Evolutionary conservation across 2,888 invertebrate genomes (phyloP), one percentile per base, ranked within the genome.

Genomic region (Ectropis crepuscularia): DNA sequence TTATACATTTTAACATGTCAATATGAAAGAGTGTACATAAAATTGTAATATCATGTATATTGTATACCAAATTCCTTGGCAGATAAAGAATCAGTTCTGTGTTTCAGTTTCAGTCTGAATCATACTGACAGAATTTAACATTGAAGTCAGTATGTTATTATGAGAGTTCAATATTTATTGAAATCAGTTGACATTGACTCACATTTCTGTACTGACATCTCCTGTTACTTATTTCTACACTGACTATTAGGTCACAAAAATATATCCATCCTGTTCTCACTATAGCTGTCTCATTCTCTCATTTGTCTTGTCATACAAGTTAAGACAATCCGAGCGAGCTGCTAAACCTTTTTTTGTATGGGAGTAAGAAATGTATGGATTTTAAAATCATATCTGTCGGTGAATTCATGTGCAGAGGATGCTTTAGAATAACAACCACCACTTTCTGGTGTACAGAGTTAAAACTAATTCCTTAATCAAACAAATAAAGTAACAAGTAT

Each of bases 301-400:
- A n/a, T 28, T 28, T 28, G 4, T 28, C 16, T 2, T 28, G 16
- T 28, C 16, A 28, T 28, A 6, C 37, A 11, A 11, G 12, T 43
- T 53, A 11, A 43, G 11, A 45, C 9, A 37, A 36, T 42, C 6
- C 6, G 53, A 42, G 43, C 43, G 53, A 36, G 43, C 43, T n/a
- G 53, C 36, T 16, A 10, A 28, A 43, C 54, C 53, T 28, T 28
- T 67, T 62, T 48, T 47, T 28, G 72, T 68, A 70, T 43, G 67
- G 66, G 61, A 65, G 53, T 75, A 47, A n/a, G 11, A 46, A 54
- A 50, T 37, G 16, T 54, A 11, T 54, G 54, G 53, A 45, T 41
- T 59, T 43, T 11, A 4, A 51, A 28, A 45, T 11, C 11, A 11
- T 16, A 55, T 47, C 47, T 47, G 53, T 36, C 36, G 47, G 41